These are phyloP conservation scores for Tragelaphus buxtoni DNA, from an alignment of 2,113 vertebrate species.

Conservation along the genomic window DNA sequence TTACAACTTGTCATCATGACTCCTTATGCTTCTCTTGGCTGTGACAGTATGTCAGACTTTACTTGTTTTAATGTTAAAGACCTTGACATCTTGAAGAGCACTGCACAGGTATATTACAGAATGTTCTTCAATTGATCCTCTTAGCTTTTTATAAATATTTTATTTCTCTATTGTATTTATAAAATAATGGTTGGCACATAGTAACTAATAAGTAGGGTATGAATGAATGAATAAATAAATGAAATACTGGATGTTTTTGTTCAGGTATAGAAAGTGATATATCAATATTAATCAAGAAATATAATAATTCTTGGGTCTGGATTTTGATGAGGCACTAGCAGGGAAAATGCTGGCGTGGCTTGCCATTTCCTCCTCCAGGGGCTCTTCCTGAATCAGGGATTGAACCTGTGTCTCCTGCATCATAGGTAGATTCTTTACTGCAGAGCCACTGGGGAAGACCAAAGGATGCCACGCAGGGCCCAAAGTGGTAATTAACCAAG, in stretches of 20 bases:
- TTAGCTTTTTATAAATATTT: neutral
- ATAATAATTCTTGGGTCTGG: neutral
- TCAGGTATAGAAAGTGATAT: neutral
- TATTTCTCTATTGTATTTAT: neutral
- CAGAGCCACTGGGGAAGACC: neutral
- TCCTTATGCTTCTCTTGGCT: neutral
- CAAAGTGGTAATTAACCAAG: neutral
- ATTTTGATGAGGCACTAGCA: neutral
- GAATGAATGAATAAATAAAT: neutral
- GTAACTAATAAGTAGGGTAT: neutral
- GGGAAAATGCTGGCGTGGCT: neutral
- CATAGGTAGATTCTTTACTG: neutral
- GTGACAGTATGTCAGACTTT: neutral
- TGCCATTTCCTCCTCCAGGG: neutral
- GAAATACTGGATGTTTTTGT: neutral
- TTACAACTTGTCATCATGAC: neutral
- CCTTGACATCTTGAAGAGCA: neutral
- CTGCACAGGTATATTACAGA: neutral
- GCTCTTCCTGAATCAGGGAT: neutral
- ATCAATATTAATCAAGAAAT: neutral
- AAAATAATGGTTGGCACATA: neutral
- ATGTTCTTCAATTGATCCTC: neutral
- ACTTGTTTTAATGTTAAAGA: neutral
- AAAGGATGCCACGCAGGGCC: neutral
- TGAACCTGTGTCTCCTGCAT: neutral